These are phyloP conservation scores for Sipha flava DNA, from an alignment of 1,140 invertebrate species.

Conservation along the genomic window DNA sequence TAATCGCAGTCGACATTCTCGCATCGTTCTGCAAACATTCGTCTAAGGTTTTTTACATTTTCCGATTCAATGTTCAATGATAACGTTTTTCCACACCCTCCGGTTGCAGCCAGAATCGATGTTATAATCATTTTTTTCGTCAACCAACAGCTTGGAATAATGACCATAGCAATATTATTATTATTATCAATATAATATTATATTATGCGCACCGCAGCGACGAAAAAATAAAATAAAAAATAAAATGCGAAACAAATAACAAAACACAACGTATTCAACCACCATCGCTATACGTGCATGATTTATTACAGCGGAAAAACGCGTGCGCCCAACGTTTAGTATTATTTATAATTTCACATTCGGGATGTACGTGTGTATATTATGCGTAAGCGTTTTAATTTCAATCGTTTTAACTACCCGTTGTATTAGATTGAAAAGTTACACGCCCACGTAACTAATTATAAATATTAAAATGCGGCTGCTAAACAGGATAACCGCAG, in stretches of 20 bases:
- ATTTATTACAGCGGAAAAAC: background rate
- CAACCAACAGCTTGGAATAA: too few species aligned
- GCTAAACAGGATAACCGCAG: background rate
- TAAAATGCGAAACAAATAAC: background rate
- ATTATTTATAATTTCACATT: background rate
- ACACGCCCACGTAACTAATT: background rate
- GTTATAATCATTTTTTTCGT: too few species aligned
- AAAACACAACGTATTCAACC: background rate
- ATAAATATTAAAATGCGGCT: background rate
- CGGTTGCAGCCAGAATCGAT: too few species aligned
- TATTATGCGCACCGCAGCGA: too few species aligned
- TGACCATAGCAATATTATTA: too few species aligned
- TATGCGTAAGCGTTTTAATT: too few species aligned
- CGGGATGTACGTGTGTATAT: too few species aligned
- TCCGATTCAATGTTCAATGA: too few species aligned
- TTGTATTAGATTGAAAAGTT: background rate
- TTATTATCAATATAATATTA: background rate
- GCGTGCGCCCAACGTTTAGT: too few species aligned
- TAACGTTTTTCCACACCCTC: too few species aligned
- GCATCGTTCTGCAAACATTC: background rate
- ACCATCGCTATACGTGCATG: background rate
- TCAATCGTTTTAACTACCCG: background rate
- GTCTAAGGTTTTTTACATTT: background rate
- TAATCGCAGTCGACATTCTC: slow-evolving; percentile 5
- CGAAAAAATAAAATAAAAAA: too few species aligned